Percentiles rank a stretch among this genome's conserved stretches.
Evolutionary conservation across 2,888 invertebrate genomes (phyloP).

Genomic region (Drymonia ruficornis): DNA sequence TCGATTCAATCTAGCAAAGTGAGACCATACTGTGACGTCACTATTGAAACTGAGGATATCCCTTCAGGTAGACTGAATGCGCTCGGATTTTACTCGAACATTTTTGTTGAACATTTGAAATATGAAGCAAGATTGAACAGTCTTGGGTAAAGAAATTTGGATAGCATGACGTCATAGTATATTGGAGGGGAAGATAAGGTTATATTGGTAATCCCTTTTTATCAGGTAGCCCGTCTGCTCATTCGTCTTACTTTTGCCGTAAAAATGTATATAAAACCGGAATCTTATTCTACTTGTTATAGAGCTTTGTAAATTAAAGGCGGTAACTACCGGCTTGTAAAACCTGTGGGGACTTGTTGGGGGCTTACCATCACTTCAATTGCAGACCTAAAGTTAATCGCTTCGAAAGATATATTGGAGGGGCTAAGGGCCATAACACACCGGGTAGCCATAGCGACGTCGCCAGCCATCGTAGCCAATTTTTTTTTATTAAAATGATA

Average conservation of each 20-base stretch:
- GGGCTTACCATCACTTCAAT: no score
- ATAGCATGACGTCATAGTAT: not conserved
- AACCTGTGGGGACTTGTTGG: no score
- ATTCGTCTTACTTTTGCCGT: not conserved
- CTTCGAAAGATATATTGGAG: no score
- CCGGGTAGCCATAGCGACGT: no score
- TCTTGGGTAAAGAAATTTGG: not conserved
- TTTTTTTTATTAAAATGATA: no score
- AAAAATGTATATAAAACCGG: not conserved
- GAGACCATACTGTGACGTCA: slow-evolving; percentile 30
- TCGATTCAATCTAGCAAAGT: slow-evolving; percentile 51
- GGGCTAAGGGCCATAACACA: no score
- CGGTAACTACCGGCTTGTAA: no score
- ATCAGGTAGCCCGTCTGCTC: not conserved
- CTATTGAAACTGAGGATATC: slow-evolving; percentile 25
- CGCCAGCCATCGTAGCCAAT: no score
- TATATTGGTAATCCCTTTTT: not conserved
- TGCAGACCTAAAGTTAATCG: no score
- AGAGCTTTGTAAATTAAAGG: no score
- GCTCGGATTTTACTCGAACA: slow-evolving; percentile 17
- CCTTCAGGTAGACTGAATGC: slow-evolving; percentile 24
- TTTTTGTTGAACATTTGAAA: slow-evolving; percentile 1
- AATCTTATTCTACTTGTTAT: not conserved
- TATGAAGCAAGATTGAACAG: not conserved
- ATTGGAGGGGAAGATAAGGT: no score